Conservation (phyloP, 1,140 invertebrate genomes). For the Metaphire vulgaris region DNA sequence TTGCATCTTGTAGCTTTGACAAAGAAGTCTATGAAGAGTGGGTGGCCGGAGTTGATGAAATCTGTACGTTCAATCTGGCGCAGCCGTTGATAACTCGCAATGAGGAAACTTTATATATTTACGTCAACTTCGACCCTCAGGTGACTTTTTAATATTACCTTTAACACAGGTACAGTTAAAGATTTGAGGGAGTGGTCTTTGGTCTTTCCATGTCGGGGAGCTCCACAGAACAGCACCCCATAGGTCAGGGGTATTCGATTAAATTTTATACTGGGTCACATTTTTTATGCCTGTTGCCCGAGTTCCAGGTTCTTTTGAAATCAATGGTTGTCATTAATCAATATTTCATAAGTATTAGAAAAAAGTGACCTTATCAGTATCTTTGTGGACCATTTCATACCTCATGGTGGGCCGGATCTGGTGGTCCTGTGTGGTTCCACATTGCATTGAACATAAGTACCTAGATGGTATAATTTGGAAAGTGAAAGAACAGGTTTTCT, state of each 20-base stretch:
- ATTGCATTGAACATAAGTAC: neutral
- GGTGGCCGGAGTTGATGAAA: slow-evolving; percentile 49
- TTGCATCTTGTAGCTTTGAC: slow-evolving; percentile 45
- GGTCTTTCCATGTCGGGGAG: neutral
- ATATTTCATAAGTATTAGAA: too few species aligned
- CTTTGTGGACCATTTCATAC: too few species aligned
- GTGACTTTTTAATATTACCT: slow-evolving; percentile 34
- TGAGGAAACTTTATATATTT: slow-evolving; percentile 46
- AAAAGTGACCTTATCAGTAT: too few species aligned
- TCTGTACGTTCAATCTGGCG: slow-evolving; percentile 51
- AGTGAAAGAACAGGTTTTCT: too few species aligned
- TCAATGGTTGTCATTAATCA: too few species aligned
- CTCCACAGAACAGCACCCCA: neutral
- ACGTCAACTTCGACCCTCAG: slow-evolving; percentile 54
- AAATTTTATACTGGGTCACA: neutral
- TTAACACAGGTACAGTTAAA: neutral
- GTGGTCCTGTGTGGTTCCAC: too few species aligned
- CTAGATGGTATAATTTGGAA: neutral
- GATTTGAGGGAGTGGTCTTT: neutral
- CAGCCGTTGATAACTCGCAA: slow-evolving; percentile 52
- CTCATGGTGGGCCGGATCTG: too few species aligned
- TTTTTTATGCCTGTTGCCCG: too few species aligned
- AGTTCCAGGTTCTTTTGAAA: too few species aligned
- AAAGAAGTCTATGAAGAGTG: slow-evolving; percentile 51
- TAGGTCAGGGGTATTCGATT: neutral